phyloP scores from a whole-genome alignment of 2,113 vertebrate species.

The Zosterops lateralis region DNA sequence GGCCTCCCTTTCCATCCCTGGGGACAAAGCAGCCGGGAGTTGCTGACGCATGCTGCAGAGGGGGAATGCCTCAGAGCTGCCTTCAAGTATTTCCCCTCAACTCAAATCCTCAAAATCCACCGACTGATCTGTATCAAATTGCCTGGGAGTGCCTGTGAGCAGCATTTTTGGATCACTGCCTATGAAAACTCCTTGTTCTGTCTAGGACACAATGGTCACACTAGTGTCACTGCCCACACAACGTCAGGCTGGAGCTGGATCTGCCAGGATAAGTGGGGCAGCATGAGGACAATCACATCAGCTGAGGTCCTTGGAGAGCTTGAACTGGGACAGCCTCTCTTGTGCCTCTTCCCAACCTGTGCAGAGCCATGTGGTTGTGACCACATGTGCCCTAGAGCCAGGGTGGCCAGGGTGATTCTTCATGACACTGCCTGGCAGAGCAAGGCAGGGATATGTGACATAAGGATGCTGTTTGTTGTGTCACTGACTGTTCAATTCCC shows the following conservation, averaged over 20 bases:
- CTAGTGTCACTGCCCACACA: not conserved
- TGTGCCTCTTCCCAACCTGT: not conserved
- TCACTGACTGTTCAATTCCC: not conserved
- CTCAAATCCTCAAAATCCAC: not conserved
- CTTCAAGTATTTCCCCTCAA: not conserved
- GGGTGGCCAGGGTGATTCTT: not conserved
- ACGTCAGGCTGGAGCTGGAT: accelerated
- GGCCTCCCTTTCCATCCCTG: not conserved
- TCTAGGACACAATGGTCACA: not conserved
- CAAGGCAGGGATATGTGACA: not conserved
- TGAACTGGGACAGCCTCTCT: not conserved
- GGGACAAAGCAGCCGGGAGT: not conserved
- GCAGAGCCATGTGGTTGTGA: not conserved
- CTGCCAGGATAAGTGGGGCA: accelerated
- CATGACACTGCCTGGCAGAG: not conserved
- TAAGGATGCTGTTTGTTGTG: not conserved
- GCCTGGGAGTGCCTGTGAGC: not conserved
- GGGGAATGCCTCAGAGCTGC: not conserved
- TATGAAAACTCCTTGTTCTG: not conserved
- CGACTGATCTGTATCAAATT: not conserved
- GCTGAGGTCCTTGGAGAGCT: not conserved
- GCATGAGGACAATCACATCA: not conserved
- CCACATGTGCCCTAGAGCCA: not conserved
- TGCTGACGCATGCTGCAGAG: not conserved
- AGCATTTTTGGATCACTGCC: not conserved